Conservation (phyloP, 2,888 invertebrate species). For the Toxonevra muliebris region DNA sequence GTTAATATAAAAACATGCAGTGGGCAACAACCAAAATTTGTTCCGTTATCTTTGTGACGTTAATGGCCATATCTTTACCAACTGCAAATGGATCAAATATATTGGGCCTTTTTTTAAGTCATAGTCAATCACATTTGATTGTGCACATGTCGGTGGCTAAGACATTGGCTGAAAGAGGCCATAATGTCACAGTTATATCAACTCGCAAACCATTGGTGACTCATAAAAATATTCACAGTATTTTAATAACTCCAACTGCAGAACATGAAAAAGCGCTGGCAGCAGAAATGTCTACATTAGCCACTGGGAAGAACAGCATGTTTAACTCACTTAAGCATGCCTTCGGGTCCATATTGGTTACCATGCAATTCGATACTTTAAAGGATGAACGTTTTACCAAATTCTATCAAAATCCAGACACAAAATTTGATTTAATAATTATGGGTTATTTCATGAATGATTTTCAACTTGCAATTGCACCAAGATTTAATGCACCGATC, state of each 20-base stretch:
- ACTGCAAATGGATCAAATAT: conserved; percentile 51
- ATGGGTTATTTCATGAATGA: conserved; percentile 58
- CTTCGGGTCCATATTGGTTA: conserved; percentile 45
- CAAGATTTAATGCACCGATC: conserved; percentile 54
- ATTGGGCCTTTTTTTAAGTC: conserved; percentile 60
- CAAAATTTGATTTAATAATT: conserved; percentile 59
- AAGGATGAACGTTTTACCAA: conserved; percentile 51
- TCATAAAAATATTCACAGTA: conserved; percentile 52
- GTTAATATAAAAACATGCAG: too few relatives aligned
- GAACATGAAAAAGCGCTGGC: conserved; percentile 42
- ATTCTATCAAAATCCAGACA: conserved; percentile 53
- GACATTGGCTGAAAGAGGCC: conserved; percentile 56
- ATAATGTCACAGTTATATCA: conserved; percentile 60
- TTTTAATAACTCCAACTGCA: conserved; percentile 48
- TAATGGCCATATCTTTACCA: neutral
- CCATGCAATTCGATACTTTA: conserved; percentile 52
- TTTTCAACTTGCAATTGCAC: conserved; percentile 53
- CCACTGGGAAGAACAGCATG: conserved; percentile 48
- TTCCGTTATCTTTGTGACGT: too few relatives aligned
- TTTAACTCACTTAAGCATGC: conserved; percentile 36
- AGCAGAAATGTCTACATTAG: conserved; percentile 36
- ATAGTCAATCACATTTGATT: conserved; percentile 60
- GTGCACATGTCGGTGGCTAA: conserved; percentile 57
- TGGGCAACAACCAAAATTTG: too few relatives aligned
- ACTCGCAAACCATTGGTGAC: conserved; percentile 52